phyloP scores from a whole-genome alignment of 2,797 vertebrate genomes.

The Antrozous pallidus region DNA sequence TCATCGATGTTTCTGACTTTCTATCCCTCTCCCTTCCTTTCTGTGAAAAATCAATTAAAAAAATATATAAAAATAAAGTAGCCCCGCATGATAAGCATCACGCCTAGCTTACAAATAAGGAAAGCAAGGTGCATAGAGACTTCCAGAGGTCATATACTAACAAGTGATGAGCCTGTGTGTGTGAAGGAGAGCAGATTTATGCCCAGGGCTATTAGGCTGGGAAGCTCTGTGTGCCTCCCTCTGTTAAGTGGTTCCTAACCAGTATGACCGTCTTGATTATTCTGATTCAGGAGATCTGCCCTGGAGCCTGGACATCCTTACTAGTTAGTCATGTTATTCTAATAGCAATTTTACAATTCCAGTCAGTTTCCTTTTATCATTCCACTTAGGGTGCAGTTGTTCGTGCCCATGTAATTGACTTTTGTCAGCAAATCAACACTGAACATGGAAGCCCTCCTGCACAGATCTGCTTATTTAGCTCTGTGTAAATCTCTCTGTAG shows the following conservation, averaged over 20 bases:
- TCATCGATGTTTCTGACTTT: no score
- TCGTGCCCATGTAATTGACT: neutral
- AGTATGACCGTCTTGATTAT: neutral
- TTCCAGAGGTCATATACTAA: neutral
- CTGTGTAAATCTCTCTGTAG: neutral
- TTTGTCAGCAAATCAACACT: neutral
- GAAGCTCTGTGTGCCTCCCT: neutral
- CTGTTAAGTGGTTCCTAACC: neutral
- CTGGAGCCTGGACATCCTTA: neutral
- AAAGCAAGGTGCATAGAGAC: neutral
- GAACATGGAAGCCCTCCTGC: neutral
- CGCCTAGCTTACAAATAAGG: neutral
- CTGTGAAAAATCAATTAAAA: no score
- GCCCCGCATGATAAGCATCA: neutral
- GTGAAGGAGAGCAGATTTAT: neutral
- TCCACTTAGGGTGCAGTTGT: neutral
- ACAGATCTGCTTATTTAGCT: neutral
- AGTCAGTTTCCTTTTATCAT: neutral
- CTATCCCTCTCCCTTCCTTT: no score
- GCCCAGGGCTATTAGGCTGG: neutral
- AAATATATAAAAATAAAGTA: no score
- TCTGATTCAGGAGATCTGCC: neutral
- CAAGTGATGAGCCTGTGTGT: neutral
- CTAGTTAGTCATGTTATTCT: neutral
- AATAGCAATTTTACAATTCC: neutral